Evolutionary conservation across 1,140 invertebrate species (phyloP).

Genomic region (Drosophila nikananu): DNA sequence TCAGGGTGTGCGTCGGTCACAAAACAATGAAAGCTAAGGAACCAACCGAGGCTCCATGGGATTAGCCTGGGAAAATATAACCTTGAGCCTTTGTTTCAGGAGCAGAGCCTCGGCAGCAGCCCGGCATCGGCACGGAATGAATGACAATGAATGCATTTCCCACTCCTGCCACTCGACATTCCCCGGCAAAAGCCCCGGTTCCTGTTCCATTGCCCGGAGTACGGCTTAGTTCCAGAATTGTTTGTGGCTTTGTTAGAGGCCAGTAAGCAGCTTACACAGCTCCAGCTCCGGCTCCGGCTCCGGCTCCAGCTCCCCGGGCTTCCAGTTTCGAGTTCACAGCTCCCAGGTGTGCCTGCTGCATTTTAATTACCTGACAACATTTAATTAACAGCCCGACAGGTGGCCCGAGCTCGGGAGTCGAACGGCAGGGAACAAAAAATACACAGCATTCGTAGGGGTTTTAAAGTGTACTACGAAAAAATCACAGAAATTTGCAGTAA

Average conservation of each 20-base stretch:
- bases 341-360: conserved; percentile 24
- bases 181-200: not conserved
- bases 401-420: not conserved
- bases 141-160: conserved; percentile 31
- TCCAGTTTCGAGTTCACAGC: conserved; percentile 3
- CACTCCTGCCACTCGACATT: not conserved
- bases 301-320: not conserved
- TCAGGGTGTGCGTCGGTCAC: not conserved
- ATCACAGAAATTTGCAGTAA: not conserved
- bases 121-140: not conserved
- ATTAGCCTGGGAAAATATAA: conserved; percentile 36
- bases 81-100: conserved; percentile 19
- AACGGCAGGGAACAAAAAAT: not conserved
- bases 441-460: not conserved
- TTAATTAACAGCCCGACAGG: conserved; percentile 35
- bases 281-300: not conserved
- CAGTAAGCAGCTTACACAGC: conserved; percentile 37
- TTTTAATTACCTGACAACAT: conserved; percentile 55
- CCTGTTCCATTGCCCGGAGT: not conserved
- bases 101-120: not conserved
- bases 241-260: conserved; percentile 35
- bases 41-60: not conserved
- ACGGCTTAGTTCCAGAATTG: conserved; percentile 23
- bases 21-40: conserved; percentile 13
- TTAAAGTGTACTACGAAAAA: not conserved